These are phyloP conservation scores for Alethe diademata DNA, from an alignment of 2,113 vertebrate genomes.

Conservation along the genomic window DNA sequence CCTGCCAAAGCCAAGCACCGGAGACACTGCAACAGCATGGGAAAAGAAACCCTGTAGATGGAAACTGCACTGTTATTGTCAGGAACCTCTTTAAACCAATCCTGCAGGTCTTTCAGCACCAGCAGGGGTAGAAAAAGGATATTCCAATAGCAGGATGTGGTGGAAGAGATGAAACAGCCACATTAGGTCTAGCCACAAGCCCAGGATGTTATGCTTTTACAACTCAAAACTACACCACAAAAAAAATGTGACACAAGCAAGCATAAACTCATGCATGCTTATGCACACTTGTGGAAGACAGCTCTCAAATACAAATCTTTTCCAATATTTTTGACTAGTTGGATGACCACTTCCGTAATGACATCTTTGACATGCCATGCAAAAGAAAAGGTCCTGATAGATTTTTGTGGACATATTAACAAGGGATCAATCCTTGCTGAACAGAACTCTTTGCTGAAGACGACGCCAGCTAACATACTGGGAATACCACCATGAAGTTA, in stretches of 20 bases:
- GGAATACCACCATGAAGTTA: neutral
- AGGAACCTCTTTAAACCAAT: neutral
- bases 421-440: neutral
- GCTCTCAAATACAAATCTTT: neutral
- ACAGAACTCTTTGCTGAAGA: neutral
- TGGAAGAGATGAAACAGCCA: neutral
- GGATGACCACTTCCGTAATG: neutral
- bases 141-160: neutral
- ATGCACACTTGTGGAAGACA: neutral
- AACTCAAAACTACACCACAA: neutral
- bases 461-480: neutral
- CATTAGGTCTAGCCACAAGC: neutral
- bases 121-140: neutral
- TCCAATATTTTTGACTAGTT: neutral
- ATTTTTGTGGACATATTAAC: neutral
- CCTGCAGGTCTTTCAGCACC: neutral
- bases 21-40: neutral
- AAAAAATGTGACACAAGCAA: neutral
- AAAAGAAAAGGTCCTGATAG: neutral
- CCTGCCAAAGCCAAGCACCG: neutral
- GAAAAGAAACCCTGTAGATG: neutral
- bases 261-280: neutral
- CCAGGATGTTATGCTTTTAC: neutral
- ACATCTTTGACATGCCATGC: neutral
- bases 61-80: neutral